These are phyloP conservation scores for Steatornis caripensis DNA, from an alignment of 2,113 vertebrate species.

Conservation along the genomic window DNA sequence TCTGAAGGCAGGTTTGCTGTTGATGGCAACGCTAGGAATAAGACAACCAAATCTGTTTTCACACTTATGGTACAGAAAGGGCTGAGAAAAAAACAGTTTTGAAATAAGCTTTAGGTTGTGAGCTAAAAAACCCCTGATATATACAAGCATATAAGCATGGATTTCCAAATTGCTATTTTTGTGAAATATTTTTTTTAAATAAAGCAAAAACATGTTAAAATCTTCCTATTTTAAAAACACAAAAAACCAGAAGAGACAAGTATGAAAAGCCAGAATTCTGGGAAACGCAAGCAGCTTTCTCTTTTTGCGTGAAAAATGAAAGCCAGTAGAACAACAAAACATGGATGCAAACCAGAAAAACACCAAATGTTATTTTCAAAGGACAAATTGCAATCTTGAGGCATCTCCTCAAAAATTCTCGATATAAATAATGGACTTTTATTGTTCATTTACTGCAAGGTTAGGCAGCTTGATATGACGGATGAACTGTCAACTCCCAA, in stretches of 20 bases:
- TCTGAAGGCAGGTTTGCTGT: background rate
- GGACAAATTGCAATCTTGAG: slow-evolving; percentile 1
- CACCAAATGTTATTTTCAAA: background rate
- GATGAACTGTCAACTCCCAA: slow-evolving; percentile 82
- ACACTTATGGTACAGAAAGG: background rate
- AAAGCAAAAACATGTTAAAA: background rate
- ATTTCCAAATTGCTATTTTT: background rate
- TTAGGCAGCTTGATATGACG: slow-evolving; percentile 86
- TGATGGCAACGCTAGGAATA: background rate
- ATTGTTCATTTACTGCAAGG: slow-evolving; percentile 90
- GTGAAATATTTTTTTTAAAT: background rate
- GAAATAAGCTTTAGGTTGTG: background rate
- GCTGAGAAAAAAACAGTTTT: background rate
- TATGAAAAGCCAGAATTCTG: background rate
- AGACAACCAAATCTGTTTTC: background rate
- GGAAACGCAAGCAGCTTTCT: background rate
- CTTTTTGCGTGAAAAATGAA: background rate
- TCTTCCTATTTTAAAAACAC: accelerated
- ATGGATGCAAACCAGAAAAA: background rate
- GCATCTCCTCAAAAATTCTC: slow-evolving; percentile 37
- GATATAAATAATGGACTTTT: slow-evolving; percentile 76
- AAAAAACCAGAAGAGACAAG: background rate
- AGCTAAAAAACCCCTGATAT: background rate
- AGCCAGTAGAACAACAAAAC: background rate
- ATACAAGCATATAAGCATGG: background rate